Evolutionary conservation across 2,888 invertebrate genomes (phyloP).

Genomic region (Drosophila kuntzei): DNA sequence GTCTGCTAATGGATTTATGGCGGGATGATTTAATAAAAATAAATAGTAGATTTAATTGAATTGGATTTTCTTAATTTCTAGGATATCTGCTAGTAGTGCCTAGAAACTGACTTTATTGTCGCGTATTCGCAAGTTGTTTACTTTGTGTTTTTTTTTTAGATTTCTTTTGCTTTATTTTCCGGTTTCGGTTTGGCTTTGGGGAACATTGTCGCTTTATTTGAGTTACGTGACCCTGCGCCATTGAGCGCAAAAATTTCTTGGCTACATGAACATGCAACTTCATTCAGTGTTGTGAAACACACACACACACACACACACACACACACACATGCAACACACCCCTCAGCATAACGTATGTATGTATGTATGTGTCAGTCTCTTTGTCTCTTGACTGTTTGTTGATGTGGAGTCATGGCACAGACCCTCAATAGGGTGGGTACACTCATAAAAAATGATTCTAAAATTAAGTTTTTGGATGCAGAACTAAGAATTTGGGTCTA

Average conservation of each 20-base stretch:
- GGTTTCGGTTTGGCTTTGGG: conserved; percentile 47
- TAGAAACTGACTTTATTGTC: neutral
- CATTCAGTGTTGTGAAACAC: conserved; percentile 16
- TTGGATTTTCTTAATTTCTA: neutral
- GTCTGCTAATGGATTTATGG: no score
- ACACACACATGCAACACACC: conserved; percentile 31
- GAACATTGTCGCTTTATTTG: conserved; percentile 74
- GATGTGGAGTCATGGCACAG: conserved; percentile 1
- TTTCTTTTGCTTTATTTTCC: conserved; percentile 19
- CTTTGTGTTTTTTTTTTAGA: conserved; percentile 24
- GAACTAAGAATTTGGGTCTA: no score
- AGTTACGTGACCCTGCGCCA: conserved; percentile 79
- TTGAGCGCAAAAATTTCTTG: conserved; percentile 73
- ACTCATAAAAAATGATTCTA: no score
- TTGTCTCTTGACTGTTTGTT: conserved; percentile 53
- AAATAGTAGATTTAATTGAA: no score
- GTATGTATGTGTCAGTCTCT: conserved; percentile 38
- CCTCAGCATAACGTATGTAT: conserved; percentile 39
- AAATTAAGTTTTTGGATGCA: no score
- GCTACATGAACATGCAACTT: conserved; percentile 77
- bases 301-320: conserved; percentile 36
- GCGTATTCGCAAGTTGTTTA: conserved; percentile 6
- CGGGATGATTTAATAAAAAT: no score
- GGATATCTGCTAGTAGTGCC: neutral
- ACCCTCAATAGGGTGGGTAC: no score